phyloP scores from a whole-genome alignment of 2,888 invertebrate species.

The Drosophila putrida region DNA sequence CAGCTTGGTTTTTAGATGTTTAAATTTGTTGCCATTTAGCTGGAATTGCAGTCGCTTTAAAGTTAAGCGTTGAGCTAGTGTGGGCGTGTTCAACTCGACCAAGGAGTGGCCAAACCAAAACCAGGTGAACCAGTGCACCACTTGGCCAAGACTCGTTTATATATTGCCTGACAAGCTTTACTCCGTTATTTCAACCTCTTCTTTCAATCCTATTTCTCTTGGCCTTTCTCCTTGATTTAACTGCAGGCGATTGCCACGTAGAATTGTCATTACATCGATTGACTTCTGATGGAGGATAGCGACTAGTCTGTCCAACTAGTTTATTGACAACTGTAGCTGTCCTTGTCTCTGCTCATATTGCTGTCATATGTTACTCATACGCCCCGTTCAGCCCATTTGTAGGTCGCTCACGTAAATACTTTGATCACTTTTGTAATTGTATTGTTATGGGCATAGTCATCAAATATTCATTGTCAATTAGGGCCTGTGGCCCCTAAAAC shows the following conservation, averaged over 20 bases:
- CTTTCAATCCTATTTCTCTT: slow-evolving; percentile 4
- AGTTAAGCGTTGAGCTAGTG: slow-evolving; percentile 30
- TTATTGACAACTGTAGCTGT: slow-evolving; percentile 16
- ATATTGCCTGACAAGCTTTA: slow-evolving; percentile 42
- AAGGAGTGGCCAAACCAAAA: slow-evolving; percentile 43
- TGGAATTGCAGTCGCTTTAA: slow-evolving; percentile 46
- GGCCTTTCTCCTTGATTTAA: not conserved
- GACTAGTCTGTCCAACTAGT: slow-evolving; percentile 16
- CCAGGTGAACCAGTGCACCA: slow-evolving; percentile 31
- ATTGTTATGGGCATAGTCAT: slow-evolving; percentile 54
- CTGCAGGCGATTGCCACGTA: slow-evolving; percentile 37
- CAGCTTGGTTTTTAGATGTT: slow-evolving; percentile 41
- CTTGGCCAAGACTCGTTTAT: not conserved
- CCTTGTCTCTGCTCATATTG: not conserved
- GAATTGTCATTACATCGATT: slow-evolving; percentile 70
- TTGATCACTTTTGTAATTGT: slow-evolving; percentile 54
- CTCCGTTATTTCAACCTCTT: slow-evolving; percentile 24
- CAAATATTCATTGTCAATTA: slow-evolving; percentile 70
- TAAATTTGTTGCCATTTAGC: slow-evolving; percentile 53
- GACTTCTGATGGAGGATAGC: slow-evolving; percentile 52
- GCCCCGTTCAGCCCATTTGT: slow-evolving; percentile 38
- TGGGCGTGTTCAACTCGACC: slow-evolving; percentile 37
- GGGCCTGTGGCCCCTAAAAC: slow-evolving; percentile 17
- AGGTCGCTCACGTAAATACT: slow-evolving; percentile 61
- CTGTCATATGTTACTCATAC: slow-evolving; percentile 34